Evolutionary conservation across 2,797 vertebrate species (phyloP).

Genomic region (Tapirus indicus): DNA sequence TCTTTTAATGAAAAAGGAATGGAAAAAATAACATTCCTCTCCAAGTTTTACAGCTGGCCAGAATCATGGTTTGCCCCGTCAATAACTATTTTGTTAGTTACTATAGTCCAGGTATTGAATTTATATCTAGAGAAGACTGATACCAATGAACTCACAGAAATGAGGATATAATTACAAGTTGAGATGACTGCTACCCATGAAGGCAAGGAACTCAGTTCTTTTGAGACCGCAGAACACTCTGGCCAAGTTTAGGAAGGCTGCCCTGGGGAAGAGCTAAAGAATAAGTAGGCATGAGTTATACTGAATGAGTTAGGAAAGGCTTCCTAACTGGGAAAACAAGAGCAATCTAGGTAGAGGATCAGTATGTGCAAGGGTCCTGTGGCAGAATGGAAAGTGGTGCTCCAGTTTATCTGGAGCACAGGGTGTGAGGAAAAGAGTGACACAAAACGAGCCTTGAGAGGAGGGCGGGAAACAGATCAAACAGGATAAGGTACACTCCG

Average conservation of each 20-base stretch:
- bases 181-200: background rate
- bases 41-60: background rate
- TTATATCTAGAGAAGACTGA: background rate
- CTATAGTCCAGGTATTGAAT: background rate
- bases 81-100: background rate
- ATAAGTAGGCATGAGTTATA: background rate
- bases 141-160: background rate
- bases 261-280: background rate
- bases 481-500: background rate
- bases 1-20: background rate
- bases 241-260: background rate
- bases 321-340: background rate
- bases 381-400: background rate
- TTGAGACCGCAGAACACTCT: background rate
- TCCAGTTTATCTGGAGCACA: background rate
- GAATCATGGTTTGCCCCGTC: background rate
- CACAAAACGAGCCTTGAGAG: background rate
- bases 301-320: background rate
- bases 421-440: background rate
- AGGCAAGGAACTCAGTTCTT: constrained; percentile 1
- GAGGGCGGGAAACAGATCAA: background rate
- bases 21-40: background rate
- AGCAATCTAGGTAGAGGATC: background rate
- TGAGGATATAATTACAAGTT: background rate
- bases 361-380: background rate